Base-by-base conservation (phyloP, 2,797 vertebrate genomes). In the Anguilla anguilla region DNA sequence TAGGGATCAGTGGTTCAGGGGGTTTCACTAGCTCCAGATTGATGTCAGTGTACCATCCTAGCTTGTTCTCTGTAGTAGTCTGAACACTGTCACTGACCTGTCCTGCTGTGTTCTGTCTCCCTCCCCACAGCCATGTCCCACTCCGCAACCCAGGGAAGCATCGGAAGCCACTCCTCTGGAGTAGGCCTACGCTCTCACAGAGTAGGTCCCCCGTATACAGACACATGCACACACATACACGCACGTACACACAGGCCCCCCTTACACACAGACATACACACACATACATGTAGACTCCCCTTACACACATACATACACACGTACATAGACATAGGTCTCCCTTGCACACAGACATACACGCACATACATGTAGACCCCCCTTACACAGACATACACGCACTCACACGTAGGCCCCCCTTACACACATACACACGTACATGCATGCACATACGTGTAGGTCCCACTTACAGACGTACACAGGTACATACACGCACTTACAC, bases 81-180 rank as follows among this genome's bases (percentile, higher is more conserved):
- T 77, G 74, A 77, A 46, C 10, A 15, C 9, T 17, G 15, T 79
- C 74, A 43, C 79, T 82, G 7, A 25, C 79, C 43, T 49, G 43
- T n/a, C 43, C 39, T 25, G 11, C 17, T 51, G 5, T 51, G 15
- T 91, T 86, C 64, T 69, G 31, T 92, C 88, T 85, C 77, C 91
- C 35, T 64, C 95, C 94, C 93, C 91, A 91, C 86, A 84, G 94
- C 91, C 92, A 97, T 97, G 97, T 97, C 97, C 94, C 97, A 97
- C 92, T 96, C 96, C 82, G 96, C 95, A 93, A 95, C 95, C 91
- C 96, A 97, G 86, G 97, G 97, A 86, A 97, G 95, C 91, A 96
- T 97, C 87, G 96, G 97, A 88, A 97, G 97, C 91, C 96, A 96
- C 88, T 91, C 94, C 88, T 91, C 94, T 86, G 93, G 95, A 89